phyloP scores from a whole-genome alignment of 2,797 vertebrate genomes.

The Mionectes olivaceus region DNA sequence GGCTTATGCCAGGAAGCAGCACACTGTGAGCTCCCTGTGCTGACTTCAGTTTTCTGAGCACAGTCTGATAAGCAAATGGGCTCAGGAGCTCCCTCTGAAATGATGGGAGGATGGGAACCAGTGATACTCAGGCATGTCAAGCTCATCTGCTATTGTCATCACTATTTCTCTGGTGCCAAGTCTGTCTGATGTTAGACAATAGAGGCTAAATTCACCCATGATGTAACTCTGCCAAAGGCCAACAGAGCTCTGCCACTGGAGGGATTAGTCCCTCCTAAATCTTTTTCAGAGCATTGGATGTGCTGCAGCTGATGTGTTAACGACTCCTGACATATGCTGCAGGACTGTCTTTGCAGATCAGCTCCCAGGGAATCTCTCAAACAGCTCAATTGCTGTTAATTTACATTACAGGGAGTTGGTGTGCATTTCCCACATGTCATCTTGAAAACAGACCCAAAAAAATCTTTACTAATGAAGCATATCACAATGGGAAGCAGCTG shows the following conservation, averaged over 20 bases:
- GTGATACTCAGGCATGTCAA: background rate
- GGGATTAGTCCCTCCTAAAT: slow-evolving; percentile 22
- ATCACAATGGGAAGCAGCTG: background rate
- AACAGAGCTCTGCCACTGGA: background rate
- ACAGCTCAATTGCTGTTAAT: background rate
- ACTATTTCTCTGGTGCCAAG: background rate
- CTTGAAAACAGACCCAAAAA: background rate
- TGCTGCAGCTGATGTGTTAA: slow-evolving; percentile 7
- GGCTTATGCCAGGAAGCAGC: background rate
- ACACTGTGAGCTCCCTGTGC: background rate
- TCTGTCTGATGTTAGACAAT: slow-evolving; percentile 2
- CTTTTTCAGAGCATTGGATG: background rate
- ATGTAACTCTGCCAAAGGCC: background rate
- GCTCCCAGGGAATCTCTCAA: background rate
- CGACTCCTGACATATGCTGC: background rate
- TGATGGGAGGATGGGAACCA: background rate
- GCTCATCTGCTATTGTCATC: background rate
- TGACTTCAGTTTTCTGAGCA: background rate
- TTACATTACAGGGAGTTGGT: background rate
- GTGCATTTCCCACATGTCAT: background rate
- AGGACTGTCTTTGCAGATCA: background rate
- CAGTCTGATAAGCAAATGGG: fast-evolving
- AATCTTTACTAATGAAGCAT: background rate
- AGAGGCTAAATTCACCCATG: background rate
- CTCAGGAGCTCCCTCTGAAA: background rate